phyloP scores from a whole-genome alignment of 2,797 vertebrate species.

The Crenichthys baileyi region DNA sequence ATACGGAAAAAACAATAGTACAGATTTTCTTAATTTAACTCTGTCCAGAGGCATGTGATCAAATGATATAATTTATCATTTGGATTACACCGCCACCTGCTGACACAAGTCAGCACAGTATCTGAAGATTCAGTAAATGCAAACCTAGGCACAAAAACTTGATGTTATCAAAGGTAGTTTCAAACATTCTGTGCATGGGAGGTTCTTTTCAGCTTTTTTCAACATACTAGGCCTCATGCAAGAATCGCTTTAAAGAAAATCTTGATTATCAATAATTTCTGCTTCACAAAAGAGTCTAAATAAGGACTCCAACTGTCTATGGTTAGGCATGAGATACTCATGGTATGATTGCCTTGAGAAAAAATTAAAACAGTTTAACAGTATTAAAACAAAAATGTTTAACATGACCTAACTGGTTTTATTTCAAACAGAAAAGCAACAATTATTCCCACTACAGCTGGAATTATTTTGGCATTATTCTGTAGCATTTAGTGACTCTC shows the following conservation, averaged over 20 bases:
- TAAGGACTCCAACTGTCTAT: neutral
- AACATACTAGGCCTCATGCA: slow-evolving; percentile 1
- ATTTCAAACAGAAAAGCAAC: no score
- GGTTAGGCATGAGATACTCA: no score
- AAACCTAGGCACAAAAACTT: slow-evolving; percentile 5
- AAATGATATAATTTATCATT: neutral
- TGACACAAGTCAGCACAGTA: slow-evolving; percentile 12
- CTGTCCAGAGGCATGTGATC: neutral
- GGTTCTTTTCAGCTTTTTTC: neutral
- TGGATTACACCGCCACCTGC: slow-evolving; percentile 39
- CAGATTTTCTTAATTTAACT: neutral
- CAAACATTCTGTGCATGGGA: neutral
- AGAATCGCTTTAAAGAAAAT: neutral
- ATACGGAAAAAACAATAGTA: neutral
- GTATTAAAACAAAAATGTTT: neutral
- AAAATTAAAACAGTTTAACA: no score
- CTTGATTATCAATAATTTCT: neutral
- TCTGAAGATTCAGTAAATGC: neutral
- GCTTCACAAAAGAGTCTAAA: neutral
- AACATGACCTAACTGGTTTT: neutral
- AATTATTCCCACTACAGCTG: no score
- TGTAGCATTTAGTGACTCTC: no score
- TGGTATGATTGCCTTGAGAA: no score
- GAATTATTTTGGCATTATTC: no score
- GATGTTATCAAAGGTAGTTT: neutral